Base-by-base conservation (phyloP, 2,888 invertebrate species). In the Saturnia japonica region DNA sequence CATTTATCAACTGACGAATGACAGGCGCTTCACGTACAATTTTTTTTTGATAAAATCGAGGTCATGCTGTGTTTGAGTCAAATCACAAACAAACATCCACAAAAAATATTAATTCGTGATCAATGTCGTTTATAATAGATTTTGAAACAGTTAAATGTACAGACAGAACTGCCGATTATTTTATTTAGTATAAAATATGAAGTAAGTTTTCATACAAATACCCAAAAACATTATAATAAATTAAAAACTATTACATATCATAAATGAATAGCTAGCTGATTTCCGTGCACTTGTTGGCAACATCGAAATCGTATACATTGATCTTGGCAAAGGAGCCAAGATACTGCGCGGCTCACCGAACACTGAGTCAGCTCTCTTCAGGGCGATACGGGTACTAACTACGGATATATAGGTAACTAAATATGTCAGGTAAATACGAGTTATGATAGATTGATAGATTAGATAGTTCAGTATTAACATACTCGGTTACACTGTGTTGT, bases 311-410 rank as follows among this genome's bases (percentile, higher is more conserved):
- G 19, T 64, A 64, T 40, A 64, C 64, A 64, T 64, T 64, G 64
- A 64, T 64, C 64, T 64, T 64, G 64, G 64, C 64, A 64, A 64
- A 64, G 64, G 64, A 64, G 64, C 64, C 64, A 64, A 64, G 64
- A 34, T 64, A 34, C 60, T 62, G 28, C 16, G 60, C n/a, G 64
- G 16, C 40, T 40, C 64, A 40, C 19, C 64, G 64, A 40, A 64
- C 64, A 19, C n/a, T 64, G 64, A 64, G 64, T 64, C 64, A 64
- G 64, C 64, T 34, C 64, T 40, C 40, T 40, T 40, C 19, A 19
- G 11, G 64, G 16, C 64, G 64, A 25, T n/a, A 40, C 34, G 64
- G 64, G 64, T 40, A 16, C 6, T n/a, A n/a, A 19, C 40, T 9
- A 64, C 34, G n/a, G 28, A 64, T 19, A 40, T 40, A 64, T 8